Evolutionary conservation across 2,888 invertebrate genomes (phyloP).

Genomic region (Agrochola litura): DNA sequence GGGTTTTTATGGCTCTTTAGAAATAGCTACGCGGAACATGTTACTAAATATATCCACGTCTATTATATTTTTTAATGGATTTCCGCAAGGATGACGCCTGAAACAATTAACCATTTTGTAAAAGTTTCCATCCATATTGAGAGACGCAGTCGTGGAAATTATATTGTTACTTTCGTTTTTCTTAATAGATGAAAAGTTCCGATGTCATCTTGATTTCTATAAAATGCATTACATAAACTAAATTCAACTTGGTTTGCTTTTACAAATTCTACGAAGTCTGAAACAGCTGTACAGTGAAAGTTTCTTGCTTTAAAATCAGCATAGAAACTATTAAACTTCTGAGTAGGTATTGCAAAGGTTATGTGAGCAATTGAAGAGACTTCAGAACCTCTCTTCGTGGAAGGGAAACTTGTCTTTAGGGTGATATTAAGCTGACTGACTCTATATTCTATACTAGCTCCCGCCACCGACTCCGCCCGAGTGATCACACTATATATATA

Average conservation of each 20-base stretch:
- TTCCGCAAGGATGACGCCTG: too few species aligned
- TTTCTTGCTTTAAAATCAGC: constrained; percentile 27
- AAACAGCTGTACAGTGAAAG: constrained; percentile 33
- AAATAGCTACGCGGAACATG: too few species aligned
- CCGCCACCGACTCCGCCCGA: too few species aligned
- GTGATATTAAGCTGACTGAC: not conserved
- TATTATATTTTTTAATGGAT: too few species aligned
- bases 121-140: not conserved
- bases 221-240: constrained; percentile 8
- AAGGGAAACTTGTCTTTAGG: not conserved
- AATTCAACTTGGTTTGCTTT: constrained; percentile 1
- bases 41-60: too few species aligned
- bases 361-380: not conserved
- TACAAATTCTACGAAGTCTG: not conserved
- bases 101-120: too few species aligned
- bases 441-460: not conserved
- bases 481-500: too few species aligned
- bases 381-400: not conserved
- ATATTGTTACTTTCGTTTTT: constrained; percentile 15
- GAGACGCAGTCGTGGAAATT: not conserved
- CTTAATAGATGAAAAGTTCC: constrained; percentile 7
- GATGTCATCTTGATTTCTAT: not conserved
- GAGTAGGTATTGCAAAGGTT: constrained; percentile 7
- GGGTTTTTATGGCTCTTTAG: too few species aligned
- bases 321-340: constrained; percentile 23